Conservation (phyloP, 2,888 invertebrate species). For the Pachymerium ferrugineum region DNA sequence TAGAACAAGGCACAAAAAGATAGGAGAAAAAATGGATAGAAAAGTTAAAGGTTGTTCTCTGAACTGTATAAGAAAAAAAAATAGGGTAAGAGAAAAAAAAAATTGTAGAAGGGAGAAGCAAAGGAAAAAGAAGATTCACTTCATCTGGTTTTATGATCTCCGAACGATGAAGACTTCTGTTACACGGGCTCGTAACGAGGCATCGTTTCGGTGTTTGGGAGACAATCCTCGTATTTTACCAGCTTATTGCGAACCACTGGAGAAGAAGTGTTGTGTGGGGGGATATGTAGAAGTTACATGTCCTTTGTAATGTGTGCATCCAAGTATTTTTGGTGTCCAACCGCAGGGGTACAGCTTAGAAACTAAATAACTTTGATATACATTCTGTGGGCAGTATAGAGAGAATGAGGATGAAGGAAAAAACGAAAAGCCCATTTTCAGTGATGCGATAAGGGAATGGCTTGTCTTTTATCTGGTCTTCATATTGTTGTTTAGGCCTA, state of each 20-base stretch:
- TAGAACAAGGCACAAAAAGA: not conserved
- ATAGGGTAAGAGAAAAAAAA: not conserved
- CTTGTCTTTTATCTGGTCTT: constrained; percentile 23
- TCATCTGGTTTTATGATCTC: constrained; percentile 23
- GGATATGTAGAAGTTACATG: constrained; percentile 5
- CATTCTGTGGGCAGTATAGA: constrained; percentile 13
- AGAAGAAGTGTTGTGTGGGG: constrained; percentile 17
- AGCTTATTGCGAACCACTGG: constrained; percentile 5
- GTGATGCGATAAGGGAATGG: constrained; percentile 17
- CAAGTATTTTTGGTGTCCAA: not conserved
- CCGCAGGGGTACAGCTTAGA: not conserved
- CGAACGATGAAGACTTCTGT: constrained; percentile 22
- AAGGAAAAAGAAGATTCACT: constrained; percentile 7
- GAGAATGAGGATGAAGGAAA: not conserved
- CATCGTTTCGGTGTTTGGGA: constrained; percentile 18
- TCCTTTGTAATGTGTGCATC: not conserved
- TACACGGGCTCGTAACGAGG: constrained; percentile 15
- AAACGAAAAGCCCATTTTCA: not conserved
- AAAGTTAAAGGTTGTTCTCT: constrained; percentile 22
- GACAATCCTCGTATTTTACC: constrained; percentile 24
- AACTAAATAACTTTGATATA: constrained; percentile 23
- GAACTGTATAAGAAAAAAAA: not conserved
- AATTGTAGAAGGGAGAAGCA: not conserved
- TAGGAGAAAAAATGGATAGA: not conserved
- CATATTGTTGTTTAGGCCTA: constrained; percentile 1